phyloP scores from a whole-genome alignment of 2,888 invertebrate species.

The Cyclophora albipunctata region DNA sequence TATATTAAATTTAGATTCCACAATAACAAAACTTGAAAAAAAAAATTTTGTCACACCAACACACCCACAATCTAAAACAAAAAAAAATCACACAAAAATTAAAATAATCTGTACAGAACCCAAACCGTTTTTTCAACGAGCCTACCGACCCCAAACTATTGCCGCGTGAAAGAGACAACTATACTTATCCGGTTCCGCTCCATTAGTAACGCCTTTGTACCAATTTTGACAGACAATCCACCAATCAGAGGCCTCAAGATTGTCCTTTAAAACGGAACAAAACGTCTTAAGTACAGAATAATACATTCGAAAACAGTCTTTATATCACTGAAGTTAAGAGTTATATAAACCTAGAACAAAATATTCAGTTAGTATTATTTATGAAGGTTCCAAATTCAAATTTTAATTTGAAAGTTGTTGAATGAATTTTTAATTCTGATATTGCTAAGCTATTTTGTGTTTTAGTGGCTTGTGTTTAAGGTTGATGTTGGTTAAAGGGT shows the following conservation, averaged over 20 bases:
- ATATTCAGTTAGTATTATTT: background rate
- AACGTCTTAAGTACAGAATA: conserved; percentile 4
- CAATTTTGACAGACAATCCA: conserved; percentile 56
- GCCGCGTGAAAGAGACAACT: conserved; percentile 43
- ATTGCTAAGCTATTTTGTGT: background rate
- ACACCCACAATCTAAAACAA: background rate
- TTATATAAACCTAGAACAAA: background rate
- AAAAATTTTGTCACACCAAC: background rate
- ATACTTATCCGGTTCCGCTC: conserved; percentile 41
- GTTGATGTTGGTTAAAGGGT: too few relatives aligned
- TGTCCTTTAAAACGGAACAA: background rate
- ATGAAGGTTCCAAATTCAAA: background rate
- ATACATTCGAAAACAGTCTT: background rate
- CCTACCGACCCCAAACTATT: conserved; percentile 21
- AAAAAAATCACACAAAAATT: background rate
- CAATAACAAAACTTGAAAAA: too few relatives aligned
- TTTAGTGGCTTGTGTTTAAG: background rate
- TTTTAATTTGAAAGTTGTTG: background rate
- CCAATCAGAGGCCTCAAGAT: conserved; percentile 40
- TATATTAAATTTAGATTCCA: too few relatives aligned
- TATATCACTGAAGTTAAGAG: too few relatives aligned
- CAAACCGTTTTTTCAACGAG: conserved; percentile 3
- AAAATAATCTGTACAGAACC: conserved; percentile 16
- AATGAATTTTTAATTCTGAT: background rate
- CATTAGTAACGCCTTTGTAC: conserved; percentile 55